Evolutionary conservation across 2,113 vertebrate genomes (phyloP).

Genomic region (Otocyon megalotis): DNA sequence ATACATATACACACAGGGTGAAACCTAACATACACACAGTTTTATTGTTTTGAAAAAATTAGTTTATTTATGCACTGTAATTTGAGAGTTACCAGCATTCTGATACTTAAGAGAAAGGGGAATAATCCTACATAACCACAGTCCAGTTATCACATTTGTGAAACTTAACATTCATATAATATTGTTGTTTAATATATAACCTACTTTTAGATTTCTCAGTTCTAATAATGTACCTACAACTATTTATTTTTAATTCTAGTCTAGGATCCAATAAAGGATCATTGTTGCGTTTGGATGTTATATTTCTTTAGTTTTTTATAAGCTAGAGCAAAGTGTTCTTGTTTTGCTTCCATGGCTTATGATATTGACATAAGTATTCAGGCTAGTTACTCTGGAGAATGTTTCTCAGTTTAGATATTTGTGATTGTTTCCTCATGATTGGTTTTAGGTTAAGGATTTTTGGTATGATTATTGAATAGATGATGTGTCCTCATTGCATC

Average conservation of each 20-base stretch:
- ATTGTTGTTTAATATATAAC: not conserved
- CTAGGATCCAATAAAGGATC: not conserved
- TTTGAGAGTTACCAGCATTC: not conserved
- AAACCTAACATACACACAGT: not conserved
- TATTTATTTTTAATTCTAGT: not conserved
- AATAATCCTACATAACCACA: not conserved
- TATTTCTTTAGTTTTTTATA: not conserved
- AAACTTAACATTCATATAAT: not conserved
- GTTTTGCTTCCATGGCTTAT: not conserved
- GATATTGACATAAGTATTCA: not conserved
- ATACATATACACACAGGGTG: too few relatives aligned
- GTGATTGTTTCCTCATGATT: not conserved
- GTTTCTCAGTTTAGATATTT: not conserved
- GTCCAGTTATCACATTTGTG: not conserved
- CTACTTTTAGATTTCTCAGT: not conserved
- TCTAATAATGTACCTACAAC: not conserved
- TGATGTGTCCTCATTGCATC: not conserved
- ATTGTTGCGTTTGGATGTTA: not conserved
- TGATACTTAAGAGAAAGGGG: not conserved
- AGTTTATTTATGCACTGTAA: not conserved
- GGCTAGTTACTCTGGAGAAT: not conserved
- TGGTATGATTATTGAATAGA: not conserved
- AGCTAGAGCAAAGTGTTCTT: not conserved
- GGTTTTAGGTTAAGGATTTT: not conserved
- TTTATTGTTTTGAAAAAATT: not conserved